phyloP scores from a whole-genome alignment of 2,113 vertebrate genomes.

The Shinisaurus crocodilurus region DNA sequence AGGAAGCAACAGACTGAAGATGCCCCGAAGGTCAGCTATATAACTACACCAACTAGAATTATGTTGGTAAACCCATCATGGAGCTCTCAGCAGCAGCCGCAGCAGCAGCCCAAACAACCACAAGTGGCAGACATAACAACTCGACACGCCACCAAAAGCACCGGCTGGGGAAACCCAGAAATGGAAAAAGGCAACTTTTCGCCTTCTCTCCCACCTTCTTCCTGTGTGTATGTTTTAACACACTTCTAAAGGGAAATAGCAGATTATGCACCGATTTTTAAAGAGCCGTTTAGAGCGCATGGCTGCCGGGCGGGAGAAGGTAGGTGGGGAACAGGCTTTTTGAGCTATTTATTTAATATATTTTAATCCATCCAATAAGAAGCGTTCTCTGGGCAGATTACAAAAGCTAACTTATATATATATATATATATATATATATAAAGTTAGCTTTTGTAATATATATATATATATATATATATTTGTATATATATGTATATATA shows the following conservation, averaged over 20 bases:
- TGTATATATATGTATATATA: too few species aligned
- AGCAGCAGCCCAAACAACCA: background rate
- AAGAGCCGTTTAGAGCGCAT: background rate
- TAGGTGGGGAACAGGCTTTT: too few species aligned
- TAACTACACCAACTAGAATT: background rate
- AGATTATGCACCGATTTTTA: background rate
- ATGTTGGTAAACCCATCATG: background rate
- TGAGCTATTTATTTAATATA: too few species aligned
- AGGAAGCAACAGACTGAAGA: background rate
- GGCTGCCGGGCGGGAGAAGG: too few species aligned
- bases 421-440: too few species aligned
- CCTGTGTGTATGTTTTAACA: background rate
- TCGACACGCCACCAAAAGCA: background rate
- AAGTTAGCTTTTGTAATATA: too few species aligned
- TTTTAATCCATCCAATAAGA: too few species aligned
- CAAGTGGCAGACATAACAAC: background rate
- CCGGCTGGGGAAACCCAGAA: background rate
- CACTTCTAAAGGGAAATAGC: background rate
- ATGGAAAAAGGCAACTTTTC: background rate
- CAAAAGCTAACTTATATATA: too few species aligned
- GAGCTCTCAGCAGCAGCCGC: background rate
- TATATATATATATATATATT: too few species aligned
- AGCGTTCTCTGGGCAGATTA: too few species aligned
- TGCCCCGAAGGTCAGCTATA: background rate
- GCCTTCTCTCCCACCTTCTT: too few species aligned